Evolutionary conservation across 1,140 invertebrate species (phyloP).

Genomic region (Probaryconus sp.): DNA sequence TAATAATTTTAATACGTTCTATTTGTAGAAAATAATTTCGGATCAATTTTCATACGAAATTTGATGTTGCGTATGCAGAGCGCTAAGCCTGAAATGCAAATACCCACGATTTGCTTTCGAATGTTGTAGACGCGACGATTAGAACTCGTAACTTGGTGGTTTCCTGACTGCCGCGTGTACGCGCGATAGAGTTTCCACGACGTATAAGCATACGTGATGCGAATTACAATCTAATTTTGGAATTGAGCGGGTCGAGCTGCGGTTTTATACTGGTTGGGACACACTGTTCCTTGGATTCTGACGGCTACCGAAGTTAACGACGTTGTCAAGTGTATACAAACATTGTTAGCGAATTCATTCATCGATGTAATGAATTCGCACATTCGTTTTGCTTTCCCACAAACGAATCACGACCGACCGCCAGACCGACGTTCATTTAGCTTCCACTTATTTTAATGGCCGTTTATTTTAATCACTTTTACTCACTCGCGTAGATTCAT

Average conservation of each 20-base stretch:
- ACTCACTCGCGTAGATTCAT: too few species aligned
- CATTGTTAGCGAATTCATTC: slow-evolving; percentile 47
- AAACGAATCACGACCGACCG: slow-evolving; percentile 15
- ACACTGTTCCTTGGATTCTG: slow-evolving; percentile 53
- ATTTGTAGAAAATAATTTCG: slow-evolving; percentile 30
- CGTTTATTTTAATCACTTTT: slow-evolving; percentile 35
- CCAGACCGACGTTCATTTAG: too few species aligned
- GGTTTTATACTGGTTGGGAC: slow-evolving; percentile 48
- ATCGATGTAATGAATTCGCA: slow-evolving; percentile 36
- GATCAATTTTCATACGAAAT: slow-evolving; percentile 37
- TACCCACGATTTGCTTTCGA: slow-evolving; percentile 64
- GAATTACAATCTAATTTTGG: slow-evolving; percentile 61
- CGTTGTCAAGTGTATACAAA: slow-evolving; percentile 52
- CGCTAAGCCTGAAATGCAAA: slow-evolving; percentile 61
- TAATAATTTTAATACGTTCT: neutral
- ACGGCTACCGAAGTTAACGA: slow-evolving; percentile 53
- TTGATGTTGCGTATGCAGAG: slow-evolving; percentile 39
- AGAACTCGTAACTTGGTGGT: slow-evolving; percentile 68
- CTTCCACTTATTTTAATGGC: slow-evolving; percentile 27
- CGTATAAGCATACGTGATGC: slow-evolving; percentile 59
- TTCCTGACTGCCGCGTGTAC: slow-evolving; percentile 55
- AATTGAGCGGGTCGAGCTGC: slow-evolving; percentile 49
- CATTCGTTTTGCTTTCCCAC: slow-evolving; percentile 21
- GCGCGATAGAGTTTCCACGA: slow-evolving; percentile 51
- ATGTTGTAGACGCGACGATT: slow-evolving; percentile 65